Evolutionary conservation across 2,888 invertebrate species (phyloP).

Genomic region (Hyposoter didymator): DNA sequence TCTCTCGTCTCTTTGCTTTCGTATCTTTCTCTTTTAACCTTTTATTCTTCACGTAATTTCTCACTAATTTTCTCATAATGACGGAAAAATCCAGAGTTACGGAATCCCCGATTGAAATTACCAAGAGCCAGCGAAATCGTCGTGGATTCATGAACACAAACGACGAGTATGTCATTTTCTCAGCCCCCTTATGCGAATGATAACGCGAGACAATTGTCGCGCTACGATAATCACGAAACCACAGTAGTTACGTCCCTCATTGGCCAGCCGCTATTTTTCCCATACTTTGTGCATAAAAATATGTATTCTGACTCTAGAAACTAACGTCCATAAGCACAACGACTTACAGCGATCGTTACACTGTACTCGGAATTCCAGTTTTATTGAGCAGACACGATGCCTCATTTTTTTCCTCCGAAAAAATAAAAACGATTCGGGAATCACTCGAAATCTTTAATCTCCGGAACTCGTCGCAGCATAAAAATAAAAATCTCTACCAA

Average conservation of each 20-base stretch:
- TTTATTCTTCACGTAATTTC: conserved; percentile 1
- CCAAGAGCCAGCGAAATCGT: conserved; percentile 13
- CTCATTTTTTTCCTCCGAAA: background rate
- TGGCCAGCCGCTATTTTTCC: conserved; percentile 44
- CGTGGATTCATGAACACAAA: background rate
- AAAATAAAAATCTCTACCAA: background rate
- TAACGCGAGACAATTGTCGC: conserved; percentile 34
- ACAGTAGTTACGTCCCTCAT: conserved; percentile 33
- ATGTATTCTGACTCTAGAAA: background rate
- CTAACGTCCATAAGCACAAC: background rate
- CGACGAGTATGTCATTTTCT: conserved; percentile 16
- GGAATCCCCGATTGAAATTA: conserved; percentile 28
- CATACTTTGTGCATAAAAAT: conserved; percentile 20
- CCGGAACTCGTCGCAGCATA: background rate
- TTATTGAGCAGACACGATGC: background rate
- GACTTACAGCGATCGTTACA: background rate
- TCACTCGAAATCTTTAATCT: background rate
- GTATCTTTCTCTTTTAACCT: conserved; percentile 9
- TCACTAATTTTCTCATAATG: background rate
- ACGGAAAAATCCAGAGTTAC: conserved; percentile 20
- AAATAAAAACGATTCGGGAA: background rate
- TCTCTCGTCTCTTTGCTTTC: conserved; percentile 65
- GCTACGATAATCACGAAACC: conserved; percentile 12
- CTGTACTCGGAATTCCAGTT: background rate
- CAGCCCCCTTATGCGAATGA: background rate